Base-by-base conservation (phyloP, 2,797 vertebrate species). In the Brachyalestes nurse region DNA sequence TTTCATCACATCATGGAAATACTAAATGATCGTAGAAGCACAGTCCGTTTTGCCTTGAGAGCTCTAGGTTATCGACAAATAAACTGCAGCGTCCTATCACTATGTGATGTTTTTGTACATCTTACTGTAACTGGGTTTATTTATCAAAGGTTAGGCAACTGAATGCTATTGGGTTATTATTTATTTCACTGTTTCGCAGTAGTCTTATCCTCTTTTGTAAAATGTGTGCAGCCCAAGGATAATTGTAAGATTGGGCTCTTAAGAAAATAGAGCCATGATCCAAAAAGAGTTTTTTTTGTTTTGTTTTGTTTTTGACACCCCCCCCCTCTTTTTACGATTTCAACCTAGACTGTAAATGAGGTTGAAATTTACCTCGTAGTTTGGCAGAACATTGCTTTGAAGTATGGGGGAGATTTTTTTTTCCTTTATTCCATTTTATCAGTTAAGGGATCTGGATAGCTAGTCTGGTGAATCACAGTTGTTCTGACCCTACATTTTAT, bases 41-140 rank as follows among this genome's bases (percentile, higher is more conserved):
- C 89, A 92, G 92, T 42, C 75, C 60, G 71, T 83, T 84, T 77
- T 77, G 80, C 42, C 81, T 64, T 70, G 73, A 90, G 92, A 94
- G 94, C 94, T 95, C 93, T 77, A 83, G 79, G 77, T 82, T 47
- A 83, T 77, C 67, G 87, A 90, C 92, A 89, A 86, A 87, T 91
- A 94, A 95, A 96, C 94, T 92, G 93, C 94, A 94, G 93, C 95
- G 95, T 96, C 95, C 94, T 96, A 95, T 96, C 95, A 96, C 95
- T 97, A 95, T 96, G 95, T 96, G 96, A 97, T 96, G 96, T 95
- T 96, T 90, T 96, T 96, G 95, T 96, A 96, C 95, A 96, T 95
- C 93, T 95, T 94, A 95, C 93, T 95, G 94, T 95, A 95, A 95
- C 94, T 94, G 92, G 96, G 90, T 96, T 96, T 94, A 96, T 96